phyloP scores from a whole-genome alignment of 2,797 vertebrate genomes.

The Myotis planiceps region DNA sequence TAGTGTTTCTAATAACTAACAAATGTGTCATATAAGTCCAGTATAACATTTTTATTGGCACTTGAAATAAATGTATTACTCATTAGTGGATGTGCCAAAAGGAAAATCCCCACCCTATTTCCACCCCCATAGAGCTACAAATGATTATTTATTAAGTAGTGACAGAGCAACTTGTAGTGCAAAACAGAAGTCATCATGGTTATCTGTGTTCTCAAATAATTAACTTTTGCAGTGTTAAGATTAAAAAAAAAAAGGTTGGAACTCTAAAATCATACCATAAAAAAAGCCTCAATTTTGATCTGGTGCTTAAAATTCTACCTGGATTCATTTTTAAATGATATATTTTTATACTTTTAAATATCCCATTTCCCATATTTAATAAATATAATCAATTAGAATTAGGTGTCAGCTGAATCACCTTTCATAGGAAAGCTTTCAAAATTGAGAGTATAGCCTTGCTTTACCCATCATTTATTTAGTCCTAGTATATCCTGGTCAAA shows the following conservation, averaged over 20 bases:
- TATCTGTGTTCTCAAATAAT: constrained; percentile 63
- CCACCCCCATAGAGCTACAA: constrained; percentile 70
- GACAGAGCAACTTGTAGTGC: constrained; percentile 66
- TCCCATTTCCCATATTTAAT: constrained; percentile 12
- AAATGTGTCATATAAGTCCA: constrained; percentile 74
- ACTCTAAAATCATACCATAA: constrained; percentile 28
- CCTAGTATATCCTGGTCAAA: constrained; percentile 1
- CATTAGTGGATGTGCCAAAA: constrained; percentile 70
- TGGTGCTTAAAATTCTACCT: constrained; percentile 25
- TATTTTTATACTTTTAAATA: constrained; percentile 36
- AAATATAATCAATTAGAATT: constrained; percentile 27
- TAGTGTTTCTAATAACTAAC: constrained; percentile 71
- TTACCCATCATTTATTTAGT: background rate
- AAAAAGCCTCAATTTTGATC: constrained; percentile 1
- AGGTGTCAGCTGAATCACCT: constrained; percentile 13
- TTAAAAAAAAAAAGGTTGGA: background rate
- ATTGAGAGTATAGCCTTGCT: background rate
- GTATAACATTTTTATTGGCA: constrained; percentile 80
- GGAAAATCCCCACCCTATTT: constrained; percentile 77
- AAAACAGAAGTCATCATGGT: constrained; percentile 69
- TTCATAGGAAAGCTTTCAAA: background rate
- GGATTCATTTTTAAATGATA: constrained; percentile 17
- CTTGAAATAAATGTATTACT: constrained; percentile 79
- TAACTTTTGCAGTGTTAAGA: constrained; percentile 35
- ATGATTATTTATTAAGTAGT: constrained; percentile 76